These are phyloP conservation scores for Phyllostomus discolor DNA, from an alignment of 2,113 vertebrate genomes.

Conservation along the genomic window DNA sequence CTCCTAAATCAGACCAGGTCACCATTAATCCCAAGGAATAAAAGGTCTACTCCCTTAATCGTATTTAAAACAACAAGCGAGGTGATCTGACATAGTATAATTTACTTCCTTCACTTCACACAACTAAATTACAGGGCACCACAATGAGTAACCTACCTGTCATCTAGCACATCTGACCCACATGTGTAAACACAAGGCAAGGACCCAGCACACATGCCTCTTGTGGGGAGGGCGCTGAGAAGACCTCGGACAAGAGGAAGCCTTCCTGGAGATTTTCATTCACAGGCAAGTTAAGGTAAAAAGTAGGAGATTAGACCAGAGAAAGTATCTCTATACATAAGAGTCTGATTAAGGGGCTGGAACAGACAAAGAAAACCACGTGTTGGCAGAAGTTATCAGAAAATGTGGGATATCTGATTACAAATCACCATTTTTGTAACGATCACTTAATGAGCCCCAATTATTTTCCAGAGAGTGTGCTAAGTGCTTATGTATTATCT, in stretches of 20 bases:
- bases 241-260: background rate
- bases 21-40: constrained; percentile 5
- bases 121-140: background rate
- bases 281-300: background rate
- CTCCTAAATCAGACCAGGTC: background rate
- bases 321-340: background rate
- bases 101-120: constrained; percentile 32
- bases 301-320: background rate
- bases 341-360: background rate
- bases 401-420: background rate
- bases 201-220: background rate
- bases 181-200: background rate
- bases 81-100: constrained; percentile 21
- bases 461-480: background rate
- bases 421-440: background rate
- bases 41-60: background rate
- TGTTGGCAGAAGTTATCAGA: background rate
- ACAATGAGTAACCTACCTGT: constrained; percentile 22
- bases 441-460: background rate
- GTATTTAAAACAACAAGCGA: constrained; percentile 41
- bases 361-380: background rate
- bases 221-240: background rate
- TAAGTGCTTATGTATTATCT: background rate
- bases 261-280: background rate
- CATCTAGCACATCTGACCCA: background rate